Percentiles rank a stretch among this genome's conserved stretches.
Evolutionary conservation across 2,888 invertebrate species (phyloP).

Genomic region (Zelleria hepariella): DNA sequence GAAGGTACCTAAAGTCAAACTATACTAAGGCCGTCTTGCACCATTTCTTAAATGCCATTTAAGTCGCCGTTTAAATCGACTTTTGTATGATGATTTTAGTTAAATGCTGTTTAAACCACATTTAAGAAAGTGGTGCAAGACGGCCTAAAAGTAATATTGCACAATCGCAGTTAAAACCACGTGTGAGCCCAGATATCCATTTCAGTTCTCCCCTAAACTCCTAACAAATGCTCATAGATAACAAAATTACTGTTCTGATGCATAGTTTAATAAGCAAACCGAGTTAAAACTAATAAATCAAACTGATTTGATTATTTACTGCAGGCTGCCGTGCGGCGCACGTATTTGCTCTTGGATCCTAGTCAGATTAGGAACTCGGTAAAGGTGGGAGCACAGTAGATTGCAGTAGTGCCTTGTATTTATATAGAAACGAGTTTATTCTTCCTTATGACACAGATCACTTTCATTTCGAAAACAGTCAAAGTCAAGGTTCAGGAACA

Average conservation of each 20-base stretch:
- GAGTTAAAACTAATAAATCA: slow-evolving; percentile 56
- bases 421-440: neutral
- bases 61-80: no score
- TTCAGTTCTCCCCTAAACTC: neutral
- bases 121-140: no score
- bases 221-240: slow-evolving; percentile 10
- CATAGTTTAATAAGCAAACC: slow-evolving; percentile 52
- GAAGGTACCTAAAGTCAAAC: no score
- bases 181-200: neutral
- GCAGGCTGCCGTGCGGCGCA: slow-evolving; percentile 22
- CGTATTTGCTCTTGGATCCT: slow-evolving; percentile 26
- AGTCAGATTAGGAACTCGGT: neutral
- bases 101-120: no score
- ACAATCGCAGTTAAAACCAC: neutral
- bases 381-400: neutral
- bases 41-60: no score
- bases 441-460: no score
- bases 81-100: no score
- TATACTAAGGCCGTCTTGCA: no score
- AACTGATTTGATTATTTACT: slow-evolving; percentile 60
- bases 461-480: no score
- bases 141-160: no score
- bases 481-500: no score
- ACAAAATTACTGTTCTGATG: slow-evolving; percentile 41
- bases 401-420: neutral